These are phyloP conservation scores for Carettochelys insculpta DNA, from an alignment of 2,113 vertebrate genomes.

Conservation along the genomic window DNA sequence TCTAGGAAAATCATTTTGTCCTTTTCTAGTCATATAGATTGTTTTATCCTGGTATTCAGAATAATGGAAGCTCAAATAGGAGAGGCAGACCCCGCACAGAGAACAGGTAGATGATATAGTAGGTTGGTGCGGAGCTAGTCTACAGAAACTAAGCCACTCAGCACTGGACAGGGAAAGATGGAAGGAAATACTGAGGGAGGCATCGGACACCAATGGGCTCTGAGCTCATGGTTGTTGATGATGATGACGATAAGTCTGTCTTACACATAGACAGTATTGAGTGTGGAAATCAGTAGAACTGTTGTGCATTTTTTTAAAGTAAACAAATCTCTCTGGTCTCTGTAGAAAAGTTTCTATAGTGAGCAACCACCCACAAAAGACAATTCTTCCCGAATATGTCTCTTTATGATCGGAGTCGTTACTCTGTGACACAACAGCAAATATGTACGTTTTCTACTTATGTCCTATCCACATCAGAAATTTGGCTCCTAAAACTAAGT, in stretches of 20 bases:
- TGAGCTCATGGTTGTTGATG: too few relatives aligned
- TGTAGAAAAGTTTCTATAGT: constrained; percentile 15
- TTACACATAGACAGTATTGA: constrained; percentile 5
- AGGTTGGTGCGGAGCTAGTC: too few relatives aligned
- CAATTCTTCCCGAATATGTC: neutral
- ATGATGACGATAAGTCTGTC: too few relatives aligned
- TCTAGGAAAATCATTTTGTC: constrained; percentile 7
- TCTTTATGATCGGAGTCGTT: constrained; percentile 10
- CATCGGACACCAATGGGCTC: too few relatives aligned
- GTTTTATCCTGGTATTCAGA: too few relatives aligned
- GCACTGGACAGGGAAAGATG: too few relatives aligned
- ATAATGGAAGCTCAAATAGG: too few relatives aligned
- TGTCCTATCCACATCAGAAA: neutral
- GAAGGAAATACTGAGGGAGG: too few relatives aligned
- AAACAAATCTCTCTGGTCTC: neutral
- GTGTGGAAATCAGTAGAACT: neutral
- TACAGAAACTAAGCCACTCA: too few relatives aligned
- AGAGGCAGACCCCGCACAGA: too few relatives aligned
- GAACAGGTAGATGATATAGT: too few relatives aligned
- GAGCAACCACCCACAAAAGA: neutral
- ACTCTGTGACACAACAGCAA: constrained; percentile 18
- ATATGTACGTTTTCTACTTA: neutral
- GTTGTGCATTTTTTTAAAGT: neutral
- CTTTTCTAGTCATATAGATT: constrained; percentile 42
- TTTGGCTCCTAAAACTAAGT: neutral